Evolutionary conservation across 1,140 invertebrate species (phyloP).

Genomic region (Anastatus disparis): DNA sequence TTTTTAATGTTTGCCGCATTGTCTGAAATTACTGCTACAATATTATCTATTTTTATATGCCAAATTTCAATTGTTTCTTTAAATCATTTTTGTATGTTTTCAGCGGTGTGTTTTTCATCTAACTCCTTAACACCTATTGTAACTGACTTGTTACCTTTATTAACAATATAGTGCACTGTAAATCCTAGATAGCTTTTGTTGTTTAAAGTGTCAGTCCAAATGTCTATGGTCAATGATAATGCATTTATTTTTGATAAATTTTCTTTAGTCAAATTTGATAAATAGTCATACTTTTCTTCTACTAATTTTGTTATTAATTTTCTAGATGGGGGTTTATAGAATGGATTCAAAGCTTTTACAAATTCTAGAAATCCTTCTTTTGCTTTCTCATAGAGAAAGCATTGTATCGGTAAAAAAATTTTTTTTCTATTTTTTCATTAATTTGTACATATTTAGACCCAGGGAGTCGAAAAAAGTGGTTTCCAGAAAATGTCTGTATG

Average conservation of each 20-base stretch:
- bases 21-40: background rate
- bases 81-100: background rate
- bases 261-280: background rate
- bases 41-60: background rate
- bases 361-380: no score
- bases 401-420: no score
- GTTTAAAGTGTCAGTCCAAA: background rate
- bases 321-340: no score
- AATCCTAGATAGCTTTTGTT: slow-evolving; percentile 1
- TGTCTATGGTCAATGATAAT: background rate
- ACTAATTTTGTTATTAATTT: background rate
- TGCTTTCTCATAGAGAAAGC: no score
- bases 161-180: background rate
- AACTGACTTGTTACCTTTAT: background rate
- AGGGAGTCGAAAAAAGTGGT: no score
- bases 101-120: background rate
- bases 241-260: background rate
- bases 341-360: no score
- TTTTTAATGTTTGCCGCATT: background rate
- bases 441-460: no score
- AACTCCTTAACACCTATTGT: background rate
- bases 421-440: no score
- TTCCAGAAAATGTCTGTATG: no score
- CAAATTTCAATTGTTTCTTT: background rate
- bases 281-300: background rate